Conservation (phyloP, 2,113 vertebrate species). For the Rhinopomastus cyanomelas region DNA sequence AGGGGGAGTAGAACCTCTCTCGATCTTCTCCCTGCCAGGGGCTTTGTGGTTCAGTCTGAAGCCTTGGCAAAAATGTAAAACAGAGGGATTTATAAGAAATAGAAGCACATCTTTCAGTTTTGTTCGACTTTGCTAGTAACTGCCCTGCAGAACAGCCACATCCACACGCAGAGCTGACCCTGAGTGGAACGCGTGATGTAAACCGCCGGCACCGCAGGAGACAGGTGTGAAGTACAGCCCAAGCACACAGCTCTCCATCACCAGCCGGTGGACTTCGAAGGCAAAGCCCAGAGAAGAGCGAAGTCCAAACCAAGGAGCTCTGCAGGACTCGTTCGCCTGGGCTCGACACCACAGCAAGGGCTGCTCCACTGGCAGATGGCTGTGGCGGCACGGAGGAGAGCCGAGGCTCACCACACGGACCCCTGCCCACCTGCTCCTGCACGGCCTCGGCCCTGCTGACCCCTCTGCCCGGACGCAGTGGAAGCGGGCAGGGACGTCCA, state of each 20-base stretch:
- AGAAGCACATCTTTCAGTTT: background rate
- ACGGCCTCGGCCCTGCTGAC: fast-evolving
- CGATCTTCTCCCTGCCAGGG: background rate
- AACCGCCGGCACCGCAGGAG: background rate
- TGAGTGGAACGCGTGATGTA: background rate
- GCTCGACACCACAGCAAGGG: background rate
- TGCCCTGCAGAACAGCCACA: background rate
- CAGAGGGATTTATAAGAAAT: background rate
- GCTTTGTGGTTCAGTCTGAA: background rate
- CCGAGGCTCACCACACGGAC: background rate
- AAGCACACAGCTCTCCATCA: background rate
- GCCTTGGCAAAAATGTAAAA: background rate
- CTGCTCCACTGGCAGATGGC: background rate
- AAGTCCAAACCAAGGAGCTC: background rate
- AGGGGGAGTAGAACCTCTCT: no score
- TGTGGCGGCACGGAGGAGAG: no score
- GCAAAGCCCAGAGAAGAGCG: background rate
- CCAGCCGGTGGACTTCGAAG: background rate
- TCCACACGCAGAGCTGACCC: background rate
- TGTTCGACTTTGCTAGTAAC: background rate
- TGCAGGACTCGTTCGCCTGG: background rate
- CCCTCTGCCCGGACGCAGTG: fast-evolving
- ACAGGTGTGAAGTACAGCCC: background rate
- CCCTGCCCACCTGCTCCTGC: fast-evolving
- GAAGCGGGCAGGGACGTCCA: background rate